Evolutionary conservation across 2,797 vertebrate genomes (phyloP).

Genomic region (Distichodus sexfasciatus): DNA sequence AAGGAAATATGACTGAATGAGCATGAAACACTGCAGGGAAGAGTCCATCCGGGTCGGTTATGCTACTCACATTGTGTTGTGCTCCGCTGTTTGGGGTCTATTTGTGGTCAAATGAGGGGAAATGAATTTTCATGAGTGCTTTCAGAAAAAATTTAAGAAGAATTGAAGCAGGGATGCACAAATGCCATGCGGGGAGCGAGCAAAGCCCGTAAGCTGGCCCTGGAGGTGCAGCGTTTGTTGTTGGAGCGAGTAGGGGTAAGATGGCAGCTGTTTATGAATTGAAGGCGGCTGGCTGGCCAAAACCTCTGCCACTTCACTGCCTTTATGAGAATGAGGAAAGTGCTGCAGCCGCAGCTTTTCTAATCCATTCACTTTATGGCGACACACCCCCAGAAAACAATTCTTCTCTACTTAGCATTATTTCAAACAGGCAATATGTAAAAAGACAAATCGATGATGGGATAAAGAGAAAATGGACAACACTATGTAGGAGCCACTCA

Average conservation of each 20-base stretch:
- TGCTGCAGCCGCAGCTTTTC: constrained; percentile 19
- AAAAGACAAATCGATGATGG: not conserved
- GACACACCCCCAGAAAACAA: not conserved
- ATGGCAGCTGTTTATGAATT: not conserved
- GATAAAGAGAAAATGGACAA: not conserved
- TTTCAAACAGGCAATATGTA: not conserved
- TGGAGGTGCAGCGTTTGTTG: not conserved
- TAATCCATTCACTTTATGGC: constrained; percentile 20
- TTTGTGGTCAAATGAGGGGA: constrained; percentile 14
- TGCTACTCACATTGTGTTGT: constrained; percentile 5
- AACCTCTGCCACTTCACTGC: constrained; percentile 7
- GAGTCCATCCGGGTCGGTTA: not conserved
- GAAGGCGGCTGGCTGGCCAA: not conserved
- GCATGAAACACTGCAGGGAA: not conserved
- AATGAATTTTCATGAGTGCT: constrained; percentile 22
- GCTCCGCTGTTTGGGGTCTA: constrained; percentile 5
- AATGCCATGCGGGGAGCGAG: not conserved
- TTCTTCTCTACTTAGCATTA: constrained; percentile 20
- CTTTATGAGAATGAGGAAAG: constrained; percentile 4
- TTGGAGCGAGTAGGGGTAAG: not conserved
- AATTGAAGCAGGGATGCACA: constrained; percentile 8
- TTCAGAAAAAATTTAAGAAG: constrained; percentile 2
- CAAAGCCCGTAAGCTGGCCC: not conserved
- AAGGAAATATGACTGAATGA: not conserved
- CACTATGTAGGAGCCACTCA: not conserved